Evolutionary conservation across 2,797 vertebrate species (phyloP), one percentile per base, ranked within the genome.

Genomic region (Sitta carolinensis): DNA sequence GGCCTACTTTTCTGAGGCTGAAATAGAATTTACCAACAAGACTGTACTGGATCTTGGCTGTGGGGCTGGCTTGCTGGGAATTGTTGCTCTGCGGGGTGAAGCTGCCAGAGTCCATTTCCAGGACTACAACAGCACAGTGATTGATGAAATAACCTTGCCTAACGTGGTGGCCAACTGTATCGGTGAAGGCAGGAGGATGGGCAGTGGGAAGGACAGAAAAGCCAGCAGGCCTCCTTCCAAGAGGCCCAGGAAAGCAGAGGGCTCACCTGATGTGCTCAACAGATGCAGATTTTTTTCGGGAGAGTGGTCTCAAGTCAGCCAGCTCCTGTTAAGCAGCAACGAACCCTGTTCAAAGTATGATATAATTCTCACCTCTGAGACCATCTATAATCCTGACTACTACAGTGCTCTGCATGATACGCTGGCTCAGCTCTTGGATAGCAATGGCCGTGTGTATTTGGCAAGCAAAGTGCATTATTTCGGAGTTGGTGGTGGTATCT

Each of bases 381-480:
- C 99, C 4, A 98, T 99, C 95, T 99, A 99, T 93, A 99, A 99
- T 95, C 98, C 98, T 0, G 97, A 98, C 19, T 98, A 98, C 95
- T 99, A 99, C 63, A 75, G 96, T 12, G 91, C 97, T 51, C 97
- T 99, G 78, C 99, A 99, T 8, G 93, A 98, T 23, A 97, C 98
- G 3, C 97, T 99, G 74, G 96, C 97, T 74, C 96, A 93, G 55
- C 97, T 99, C 78, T 96, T 99, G 77, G 95, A 97, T 42, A 95
- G 96, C 48, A 95, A 97, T 2, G 99, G 99, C 18, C 59, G 48
- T 10, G 98, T 99, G 72, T 99, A 99, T 97, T 96, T 99, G 61
- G 99, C 98, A 93, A 99, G 98, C 95, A 99, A 99, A 97, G 98
- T 98, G 25, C 98, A 99, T 97, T 99, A 99, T 97, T 99, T 99